Evolutionary conservation across 2,888 invertebrate genomes (phyloP).

Genomic region (Reticulitermes lucifugus): DNA sequence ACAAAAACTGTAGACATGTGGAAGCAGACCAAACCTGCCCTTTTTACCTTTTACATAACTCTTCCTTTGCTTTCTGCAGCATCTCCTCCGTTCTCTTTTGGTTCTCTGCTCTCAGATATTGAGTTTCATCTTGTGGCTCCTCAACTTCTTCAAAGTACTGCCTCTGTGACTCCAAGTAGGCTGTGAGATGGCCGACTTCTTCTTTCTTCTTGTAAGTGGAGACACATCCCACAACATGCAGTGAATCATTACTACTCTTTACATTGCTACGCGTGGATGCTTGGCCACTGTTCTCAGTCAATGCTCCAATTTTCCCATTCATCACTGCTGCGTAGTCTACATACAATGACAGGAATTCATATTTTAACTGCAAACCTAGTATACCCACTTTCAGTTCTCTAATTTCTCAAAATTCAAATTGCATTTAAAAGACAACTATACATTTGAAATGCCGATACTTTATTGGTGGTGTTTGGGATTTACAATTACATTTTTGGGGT

Average conservation of each 20-base stretch:
- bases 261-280: background rate
- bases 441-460: no score
- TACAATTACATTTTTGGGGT: no score
- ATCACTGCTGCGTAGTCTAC: background rate
- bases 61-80: constrained; percentile 9
- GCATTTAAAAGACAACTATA: no score
- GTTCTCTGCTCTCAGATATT: background rate
- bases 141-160: background rate
- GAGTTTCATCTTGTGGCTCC: background rate
- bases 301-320: background rate
- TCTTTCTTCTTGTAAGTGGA: background rate
- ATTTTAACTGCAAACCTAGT: no score
- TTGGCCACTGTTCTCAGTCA: background rate
- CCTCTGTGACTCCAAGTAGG: background rate
- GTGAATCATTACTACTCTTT: background rate
- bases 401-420: no score
- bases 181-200: background rate
- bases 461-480: no score
- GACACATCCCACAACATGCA: background rate
- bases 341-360: background rate
- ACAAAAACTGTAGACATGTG: no score
- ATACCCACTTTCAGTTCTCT: no score
- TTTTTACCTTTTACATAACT: background rate
- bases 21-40: no score
- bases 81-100: background rate